phyloP scores from a whole-genome alignment of 2,888 invertebrate species.

The Syrista parreyssii region DNA sequence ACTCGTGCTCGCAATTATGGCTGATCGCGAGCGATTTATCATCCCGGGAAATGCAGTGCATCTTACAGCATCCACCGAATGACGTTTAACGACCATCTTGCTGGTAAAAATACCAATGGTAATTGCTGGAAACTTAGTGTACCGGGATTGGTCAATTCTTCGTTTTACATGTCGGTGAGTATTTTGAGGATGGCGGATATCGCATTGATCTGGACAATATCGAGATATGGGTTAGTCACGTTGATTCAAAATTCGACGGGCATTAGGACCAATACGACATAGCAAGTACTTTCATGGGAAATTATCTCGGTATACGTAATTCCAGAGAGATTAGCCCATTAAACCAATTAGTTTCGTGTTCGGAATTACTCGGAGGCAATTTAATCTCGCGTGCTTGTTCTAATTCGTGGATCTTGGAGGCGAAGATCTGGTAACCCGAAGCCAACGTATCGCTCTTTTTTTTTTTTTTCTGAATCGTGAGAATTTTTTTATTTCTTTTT shows the following conservation, averaged over 20 bases:
- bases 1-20: slow-evolving; percentile 4
- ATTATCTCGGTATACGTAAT: slow-evolving; percentile 13
- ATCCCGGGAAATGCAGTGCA: background rate
- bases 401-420: slow-evolving; percentile 11
- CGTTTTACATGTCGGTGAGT: too few species aligned
- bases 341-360: slow-evolving; percentile 23
- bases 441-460: background rate
- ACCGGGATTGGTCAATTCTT: too few species aligned
- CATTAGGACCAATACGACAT: too few species aligned
- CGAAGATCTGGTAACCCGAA: background rate
- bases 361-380: slow-evolving; percentile 17
- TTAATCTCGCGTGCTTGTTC: slow-evolving; percentile 18
- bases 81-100: too few species aligned
- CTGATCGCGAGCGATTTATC: slow-evolving; percentile 3
- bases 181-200: too few species aligned
- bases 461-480: background rate
- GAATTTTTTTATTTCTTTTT: background rate
- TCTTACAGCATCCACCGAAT: background rate
- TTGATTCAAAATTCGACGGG: too few species aligned
- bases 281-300: slow-evolving; percentile 7
- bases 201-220: too few species aligned
- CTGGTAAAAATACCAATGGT: too few species aligned
- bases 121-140: too few species aligned
- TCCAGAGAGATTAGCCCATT: slow-evolving; percentile 21
- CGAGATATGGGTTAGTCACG: too few species aligned